Conservation (phyloP, 1,140 invertebrate species). For the Frieseomelitta varia region DNA sequence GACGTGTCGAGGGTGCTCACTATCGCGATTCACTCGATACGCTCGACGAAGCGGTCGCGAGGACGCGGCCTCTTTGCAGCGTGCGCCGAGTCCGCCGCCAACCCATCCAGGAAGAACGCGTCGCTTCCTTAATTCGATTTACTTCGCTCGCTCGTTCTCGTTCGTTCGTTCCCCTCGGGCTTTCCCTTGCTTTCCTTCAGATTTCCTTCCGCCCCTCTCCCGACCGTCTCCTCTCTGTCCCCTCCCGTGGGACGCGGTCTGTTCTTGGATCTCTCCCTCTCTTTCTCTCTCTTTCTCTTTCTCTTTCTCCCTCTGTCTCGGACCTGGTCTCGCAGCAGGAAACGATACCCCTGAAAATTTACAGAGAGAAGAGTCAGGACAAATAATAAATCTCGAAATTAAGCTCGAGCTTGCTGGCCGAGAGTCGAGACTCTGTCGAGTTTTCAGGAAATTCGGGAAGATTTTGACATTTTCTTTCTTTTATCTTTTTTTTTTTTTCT, state of each 20-base stretch:
- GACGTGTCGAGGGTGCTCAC: slow-evolving; percentile 64
- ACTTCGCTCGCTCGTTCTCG: no score
- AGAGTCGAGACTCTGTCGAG: no score
- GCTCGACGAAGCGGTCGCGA: slow-evolving; percentile 13
- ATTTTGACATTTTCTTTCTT: no score
- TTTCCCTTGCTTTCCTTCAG: background rate
- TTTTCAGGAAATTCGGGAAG: no score
- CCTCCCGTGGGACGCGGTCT: background rate
- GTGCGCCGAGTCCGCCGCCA: background rate
- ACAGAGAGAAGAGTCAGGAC: no score
- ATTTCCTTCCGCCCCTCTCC: background rate
- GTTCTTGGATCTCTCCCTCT: background rate
- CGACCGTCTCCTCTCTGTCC: no score
- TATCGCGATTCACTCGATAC: slow-evolving; percentile 59
- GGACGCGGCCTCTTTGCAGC: slow-evolving; percentile 4
- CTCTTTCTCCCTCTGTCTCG: no score
- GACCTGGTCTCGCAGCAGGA: no score
- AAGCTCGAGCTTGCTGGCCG: no score
- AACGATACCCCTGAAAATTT: no score
- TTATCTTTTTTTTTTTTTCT: no score
- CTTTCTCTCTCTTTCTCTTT: background rate
- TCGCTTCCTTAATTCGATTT: slow-evolving; percentile 29
- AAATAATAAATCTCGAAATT: no score
- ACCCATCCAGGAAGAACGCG: background rate
- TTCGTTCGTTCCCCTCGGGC: background rate